Evolutionary conservation across 2,888 invertebrate species (phyloP), one percentile per base, ranked within the genome.

Genomic region (Chaetoderma sp.): DNA sequence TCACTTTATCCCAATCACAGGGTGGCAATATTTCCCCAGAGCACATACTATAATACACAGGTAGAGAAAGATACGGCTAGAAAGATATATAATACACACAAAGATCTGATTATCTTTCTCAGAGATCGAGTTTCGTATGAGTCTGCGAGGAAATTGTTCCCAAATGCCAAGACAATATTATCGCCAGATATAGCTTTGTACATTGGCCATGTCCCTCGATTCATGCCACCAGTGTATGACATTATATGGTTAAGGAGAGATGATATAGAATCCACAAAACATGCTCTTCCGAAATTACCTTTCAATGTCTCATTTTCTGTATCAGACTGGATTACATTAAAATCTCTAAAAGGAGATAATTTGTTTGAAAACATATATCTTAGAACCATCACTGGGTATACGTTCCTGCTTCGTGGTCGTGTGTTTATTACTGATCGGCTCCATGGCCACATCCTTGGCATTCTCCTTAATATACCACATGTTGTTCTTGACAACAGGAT

Each of bases 371-470:
- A 58, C 8, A 39, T 66, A 1, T 65, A 67, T 45, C 50, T 66
- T 0, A 62, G 66, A 16, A 47, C 71, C 10, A 44, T 50, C 4
- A 59, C 57, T 10, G 74, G 74, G 1, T 50, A 70, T 10, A 39
- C 55, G 45, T 72, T 73, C 44, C 59, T 71, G 4, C 71, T 67
- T 58, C 47, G 72, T 18, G 74, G 74, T 2, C 60, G 71, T 2
- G 68, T 74, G 25, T 63, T 71, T 10, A 59, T 72, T 25, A 74
- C 74, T 0, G 73, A 73, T 39, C 52, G 71, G 6, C 60, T 71
- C 2, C 73, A 73, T 49, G 72, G 72, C 10, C 73, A 73, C 50
- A 69, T 74, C 25, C 36, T 74, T 32, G 59, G 63, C 52, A 67
- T 65, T 1, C 42, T 72, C 32, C 27, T 67, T 25, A 57, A 68